Evolutionary conservation across 2,888 invertebrate genomes (phyloP).

Genomic region (Metalampra italica): DNA sequence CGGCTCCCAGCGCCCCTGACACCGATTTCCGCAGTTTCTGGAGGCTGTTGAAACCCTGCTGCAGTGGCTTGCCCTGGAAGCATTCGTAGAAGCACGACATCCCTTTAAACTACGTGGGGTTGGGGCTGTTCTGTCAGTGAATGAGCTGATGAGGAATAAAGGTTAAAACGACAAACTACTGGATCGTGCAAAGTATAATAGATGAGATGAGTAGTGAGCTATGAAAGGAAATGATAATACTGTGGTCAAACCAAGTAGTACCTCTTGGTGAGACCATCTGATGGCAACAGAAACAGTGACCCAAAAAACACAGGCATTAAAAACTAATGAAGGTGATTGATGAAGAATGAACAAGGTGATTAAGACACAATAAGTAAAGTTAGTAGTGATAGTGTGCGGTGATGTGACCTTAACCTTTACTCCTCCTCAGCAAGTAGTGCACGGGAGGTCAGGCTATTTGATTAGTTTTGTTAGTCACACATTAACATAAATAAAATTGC

Average conservation of each 20-base stretch:
- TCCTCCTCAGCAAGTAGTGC: conserved; percentile 57
- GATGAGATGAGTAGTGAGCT: not conserved
- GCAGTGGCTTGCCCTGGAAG: conserved; percentile 72
- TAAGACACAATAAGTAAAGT: conserved; percentile 4
- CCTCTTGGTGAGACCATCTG: too few species aligned
- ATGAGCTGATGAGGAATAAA: conserved; percentile 65
- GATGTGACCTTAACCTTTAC: conserved; percentile 38
- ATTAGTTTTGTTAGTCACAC: conserved; percentile 49
- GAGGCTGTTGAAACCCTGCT: conserved; percentile 81
- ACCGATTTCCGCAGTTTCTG: conserved; percentile 86
- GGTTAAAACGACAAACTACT: conserved; percentile 26
- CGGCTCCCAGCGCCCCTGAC: conserved; percentile 78
- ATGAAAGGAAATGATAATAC: too few species aligned
- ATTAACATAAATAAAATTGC: conserved; percentile 10
- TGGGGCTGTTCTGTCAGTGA: conserved; percentile 24
- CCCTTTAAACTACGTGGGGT: conserved; percentile 69
- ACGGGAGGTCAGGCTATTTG: conserved; percentile 58
- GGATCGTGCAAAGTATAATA: not conserved
- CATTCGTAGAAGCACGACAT: conserved; percentile 76
- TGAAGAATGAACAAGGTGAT: not conserved
- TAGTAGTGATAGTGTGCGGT: conserved; percentile 2
- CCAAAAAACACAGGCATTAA: too few species aligned
- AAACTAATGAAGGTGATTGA: not conserved
- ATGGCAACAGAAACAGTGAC: too few species aligned
- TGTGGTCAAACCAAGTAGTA: too few species aligned